phyloP scores from a whole-genome alignment of 2,113 vertebrate species.

The Thalassarche chlororhynchos region DNA sequence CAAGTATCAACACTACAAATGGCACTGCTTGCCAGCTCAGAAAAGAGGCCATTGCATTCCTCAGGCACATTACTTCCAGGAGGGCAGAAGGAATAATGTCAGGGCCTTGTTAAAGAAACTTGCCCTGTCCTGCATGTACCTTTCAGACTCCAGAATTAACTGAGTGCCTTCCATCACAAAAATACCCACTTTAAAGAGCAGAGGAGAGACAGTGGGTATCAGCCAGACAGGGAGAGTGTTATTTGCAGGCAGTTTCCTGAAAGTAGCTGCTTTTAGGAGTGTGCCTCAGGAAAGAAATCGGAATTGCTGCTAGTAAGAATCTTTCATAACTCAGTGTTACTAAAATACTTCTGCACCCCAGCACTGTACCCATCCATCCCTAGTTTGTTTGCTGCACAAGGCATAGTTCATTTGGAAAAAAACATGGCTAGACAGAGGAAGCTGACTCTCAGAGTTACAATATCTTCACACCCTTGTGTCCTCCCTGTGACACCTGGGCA shows the following conservation, averaged over 20 bases:
- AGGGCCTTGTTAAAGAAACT: background rate
- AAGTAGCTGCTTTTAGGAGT: background rate
- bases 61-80: background rate
- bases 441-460: background rate
- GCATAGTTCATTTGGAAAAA: background rate
- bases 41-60: conserved; percentile 26
- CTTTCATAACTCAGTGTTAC: background rate
- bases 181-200: background rate
- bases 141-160: background rate
- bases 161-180: background rate
- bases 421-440: background rate
- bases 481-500: background rate
- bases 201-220: background rate
- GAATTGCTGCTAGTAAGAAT: background rate
- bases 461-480: background rate
- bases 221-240: background rate
- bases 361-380: background rate
- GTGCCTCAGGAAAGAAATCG: background rate
- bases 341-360: background rate
- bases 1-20: conserved; percentile 27
- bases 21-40: conserved; percentile 23
- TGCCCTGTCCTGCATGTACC: background rate
- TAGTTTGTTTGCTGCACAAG: background rate
- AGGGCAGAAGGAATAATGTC: background rate
- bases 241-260: background rate